Conservation (phyloP, 2,888 invertebrate species). For the Catonia carolina region DNA sequence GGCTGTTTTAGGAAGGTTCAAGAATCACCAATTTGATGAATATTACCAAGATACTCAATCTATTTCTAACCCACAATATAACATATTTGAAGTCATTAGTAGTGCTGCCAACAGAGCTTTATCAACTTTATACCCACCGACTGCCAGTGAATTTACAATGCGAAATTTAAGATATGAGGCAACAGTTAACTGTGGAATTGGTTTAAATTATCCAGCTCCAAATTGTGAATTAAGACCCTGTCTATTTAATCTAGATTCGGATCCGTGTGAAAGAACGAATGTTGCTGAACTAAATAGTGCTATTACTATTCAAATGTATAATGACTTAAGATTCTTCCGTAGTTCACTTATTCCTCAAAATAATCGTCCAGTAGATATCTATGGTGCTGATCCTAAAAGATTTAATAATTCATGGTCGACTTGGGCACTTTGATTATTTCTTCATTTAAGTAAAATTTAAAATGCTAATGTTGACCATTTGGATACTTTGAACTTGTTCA, state of each 20-base stretch:
- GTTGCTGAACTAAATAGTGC: slow-evolving; percentile 45
- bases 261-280: slow-evolving; percentile 74
- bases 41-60: slow-evolving; percentile 43
- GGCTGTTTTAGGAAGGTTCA: slow-evolving; percentile 33
- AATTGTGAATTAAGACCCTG: slow-evolving; percentile 53
- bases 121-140: slow-evolving; percentile 33
- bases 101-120: slow-evolving; percentile 43
- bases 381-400: slow-evolving; percentile 58
- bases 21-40: slow-evolving; percentile 42
- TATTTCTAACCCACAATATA: slow-evolving; percentile 40
- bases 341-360: slow-evolving; percentile 49
- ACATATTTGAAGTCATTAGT: slow-evolving; percentile 42
- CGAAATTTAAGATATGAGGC: slow-evolving; percentile 42
- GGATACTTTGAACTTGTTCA: no score
- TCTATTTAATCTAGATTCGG: slow-evolving; percentile 66
- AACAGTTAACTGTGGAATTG: slow-evolving; percentile 41
- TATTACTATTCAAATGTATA: slow-evolving; percentile 47
- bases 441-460: no score
- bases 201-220: slow-evolving; percentile 36
- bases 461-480: no score
- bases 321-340: slow-evolving; percentile 48
- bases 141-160: slow-evolving; percentile 39
- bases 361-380: slow-evolving; percentile 49
- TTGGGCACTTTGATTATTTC: slow-evolving; percentile 43
- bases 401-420: slow-evolving; percentile 67